Evolutionary conservation across 2,888 invertebrate species (phyloP), one percentile per base, ranked within the genome.

Genomic region (Leuctra nigra): DNA sequence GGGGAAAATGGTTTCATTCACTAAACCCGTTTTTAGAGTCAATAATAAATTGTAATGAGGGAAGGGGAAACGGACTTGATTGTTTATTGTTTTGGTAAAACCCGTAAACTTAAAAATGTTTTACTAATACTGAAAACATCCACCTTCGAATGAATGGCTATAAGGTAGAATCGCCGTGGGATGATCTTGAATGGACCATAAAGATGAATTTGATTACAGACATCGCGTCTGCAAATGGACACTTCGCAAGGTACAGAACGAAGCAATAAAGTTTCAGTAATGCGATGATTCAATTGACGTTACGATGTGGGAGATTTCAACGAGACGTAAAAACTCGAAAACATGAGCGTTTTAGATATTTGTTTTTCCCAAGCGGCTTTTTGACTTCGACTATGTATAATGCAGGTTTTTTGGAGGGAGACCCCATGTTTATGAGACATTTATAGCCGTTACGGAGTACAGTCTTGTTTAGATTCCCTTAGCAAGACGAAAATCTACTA

Each of bases 1-100:
- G 46, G 41, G 56, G 56, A 53, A 53, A 47, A 58, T 46, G 58
- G 55, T 58, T 56, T 59, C 56, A 59, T 59, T 56, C 59, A 59
- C 56, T 50, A 59, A 59, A 59, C 59, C 46, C 54, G 59, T 59
- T 59, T 56, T 56, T 54, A 56, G 54, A 54, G 59, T 54, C 54
- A 59, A 59, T 59, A 59, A 59, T 59, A 59, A 59, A 59, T 59
- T 54, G 56, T 57, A 59, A 59, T 59, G 56, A 57, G 54, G 29
- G 50, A 35, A 50, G 50, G 50, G 48, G 50, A 35, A 50, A 16
- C 14, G 20, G 35, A 35, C 50, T 39, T 55, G 50, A 55, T 55
- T 55, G 48, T 55, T 55, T 55, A 48, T 54, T 46, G 50, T 29
- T 36, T 44, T 44, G 46, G 46, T 33, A 41, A 57, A 57, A 44